Evolutionary conservation across 1,140 invertebrate genomes (phyloP).

Genomic region (Spodoptera frugiperda): DNA sequence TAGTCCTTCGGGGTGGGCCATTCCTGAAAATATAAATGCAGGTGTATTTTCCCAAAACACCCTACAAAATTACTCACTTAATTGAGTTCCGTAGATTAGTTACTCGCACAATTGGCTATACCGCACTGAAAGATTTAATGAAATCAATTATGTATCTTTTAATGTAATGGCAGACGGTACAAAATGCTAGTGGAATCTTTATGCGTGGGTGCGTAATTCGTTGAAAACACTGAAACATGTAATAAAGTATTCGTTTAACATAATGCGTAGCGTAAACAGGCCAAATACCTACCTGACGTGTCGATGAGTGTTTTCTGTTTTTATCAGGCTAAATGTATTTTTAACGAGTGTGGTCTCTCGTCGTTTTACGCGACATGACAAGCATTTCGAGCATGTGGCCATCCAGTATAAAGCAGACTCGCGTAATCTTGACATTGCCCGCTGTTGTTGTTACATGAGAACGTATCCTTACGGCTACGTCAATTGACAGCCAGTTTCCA

Average conservation of each 20-base stretch:
- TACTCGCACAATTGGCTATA: too few species aligned
- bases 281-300: slow-evolving; percentile 56
- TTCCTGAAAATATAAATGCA: too few species aligned
- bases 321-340: slow-evolving; percentile 62
- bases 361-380: slow-evolving; percentile 62
- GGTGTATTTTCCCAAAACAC: too few species aligned
- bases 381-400: slow-evolving; percentile 47
- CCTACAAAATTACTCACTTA: too few species aligned
- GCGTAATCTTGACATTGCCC: slow-evolving; percentile 82
- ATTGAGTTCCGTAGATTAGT: too few species aligned
- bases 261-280: slow-evolving; percentile 52
- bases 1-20: too few species aligned
- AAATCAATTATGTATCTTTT: neutral
- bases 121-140: neutral
- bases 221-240: slow-evolving; percentile 22
- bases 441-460: neutral
- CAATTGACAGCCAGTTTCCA: neutral
- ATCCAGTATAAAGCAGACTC: slow-evolving; percentile 48
- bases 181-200: neutral
- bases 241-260: slow-evolving; percentile 38
- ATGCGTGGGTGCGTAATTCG: slow-evolving; percentile 2
- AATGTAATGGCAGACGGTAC: neutral
- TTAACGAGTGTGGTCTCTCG: slow-evolving; percentile 56
- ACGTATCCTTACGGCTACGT: neutral
- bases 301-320: slow-evolving; percentile 60